Percentiles rank a stretch among this genome's conserved stretches.
These are phyloP conservation scores for Apis cerana DNA, from an alignment of 1,140 invertebrate genomes.

Conservation along the genomic window DNA sequence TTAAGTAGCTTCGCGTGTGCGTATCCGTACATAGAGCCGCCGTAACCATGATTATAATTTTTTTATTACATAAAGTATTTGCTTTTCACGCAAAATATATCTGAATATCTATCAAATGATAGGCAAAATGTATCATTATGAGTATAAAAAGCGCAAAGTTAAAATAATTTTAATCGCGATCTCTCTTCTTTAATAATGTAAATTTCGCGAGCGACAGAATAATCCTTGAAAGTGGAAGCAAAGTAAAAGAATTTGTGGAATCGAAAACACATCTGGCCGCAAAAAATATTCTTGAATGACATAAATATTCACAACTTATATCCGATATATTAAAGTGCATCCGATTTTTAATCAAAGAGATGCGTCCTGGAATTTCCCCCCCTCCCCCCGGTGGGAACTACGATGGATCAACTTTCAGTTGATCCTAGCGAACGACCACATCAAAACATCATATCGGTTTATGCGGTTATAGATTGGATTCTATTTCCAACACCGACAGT, in stretches of 20 bases:
- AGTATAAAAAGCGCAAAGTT: too few relatives aligned
- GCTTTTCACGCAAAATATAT: too few relatives aligned
- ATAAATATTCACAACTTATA: conserved; percentile 2
- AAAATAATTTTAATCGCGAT: too few relatives aligned
- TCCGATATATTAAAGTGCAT: neutral
- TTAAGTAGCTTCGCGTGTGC: too few relatives aligned
- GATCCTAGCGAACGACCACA: conserved; percentile 24
- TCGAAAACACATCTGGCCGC: neutral
- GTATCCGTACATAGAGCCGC: too few relatives aligned
- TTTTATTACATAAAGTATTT: too few relatives aligned
- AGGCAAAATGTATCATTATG: too few relatives aligned
- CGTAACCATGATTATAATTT: too few relatives aligned
- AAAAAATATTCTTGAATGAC: neutral
- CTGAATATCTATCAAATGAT: too few relatives aligned
- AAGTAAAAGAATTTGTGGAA: neutral
- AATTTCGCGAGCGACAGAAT: too few relatives aligned
- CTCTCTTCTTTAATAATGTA: too few relatives aligned
- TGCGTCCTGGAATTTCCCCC: conserved; percentile 6
- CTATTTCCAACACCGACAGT: conserved; percentile 26
- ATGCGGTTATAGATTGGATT: conserved; percentile 38
- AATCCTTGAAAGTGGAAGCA: neutral
- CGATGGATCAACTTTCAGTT: conserved; percentile 15
- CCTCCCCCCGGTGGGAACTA: neutral
- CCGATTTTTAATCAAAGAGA: conserved; percentile 42
- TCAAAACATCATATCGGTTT: conserved; percentile 39